Evolutionary conservation across 2,797 vertebrate species (phyloP), one percentile per base, ranked within the genome.

Genomic region (Thunnus albacares): DNA sequence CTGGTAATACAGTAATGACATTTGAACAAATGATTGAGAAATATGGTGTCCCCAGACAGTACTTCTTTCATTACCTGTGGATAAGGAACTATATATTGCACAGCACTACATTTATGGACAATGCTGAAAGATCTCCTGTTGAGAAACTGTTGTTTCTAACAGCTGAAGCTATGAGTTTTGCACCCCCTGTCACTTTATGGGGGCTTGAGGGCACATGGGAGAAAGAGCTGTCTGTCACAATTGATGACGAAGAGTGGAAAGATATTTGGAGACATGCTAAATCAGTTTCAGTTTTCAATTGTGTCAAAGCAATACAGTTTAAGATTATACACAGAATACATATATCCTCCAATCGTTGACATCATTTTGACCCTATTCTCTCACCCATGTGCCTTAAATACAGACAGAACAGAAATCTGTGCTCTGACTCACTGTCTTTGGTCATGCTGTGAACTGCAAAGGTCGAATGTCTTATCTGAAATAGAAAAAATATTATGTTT

Each of bases 21-120:
- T 73, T 69, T 82, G 49, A 78, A 49, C 63, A 69, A 53, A 45
- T 62, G 13, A 67, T 43, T n/a, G 52, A 73, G 30, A 59, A 65
- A 45, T 64, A 71, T 24, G 0, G 0, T 49, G 24, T 67, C 18
- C 20, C 30, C 8, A 49, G 56, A 22, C 49, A 20, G 2, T 26
- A 33, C 26, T 55, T 60, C 4, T 76, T 51, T 26, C 6, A 2
- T 33, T 77, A 71, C 1, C 35, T 71, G 51, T 41, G 76, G 41
- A 65, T 61, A 60, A 65, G 53, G 26, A 11, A 41, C 59, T 57
- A 38, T 57, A 38, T 33, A 22, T 13, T 52, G 9, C 56, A 14
- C 22, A 75, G 51, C 10, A 47, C 47, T 30, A 62, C 15, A 2
- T 15, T 49, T 52, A 26, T 22, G 67, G 33, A 61, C 15, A 62